Evolutionary conservation across 2,797 vertebrate genomes (phyloP).

Genomic region (Sardinella longiceps): DNA sequence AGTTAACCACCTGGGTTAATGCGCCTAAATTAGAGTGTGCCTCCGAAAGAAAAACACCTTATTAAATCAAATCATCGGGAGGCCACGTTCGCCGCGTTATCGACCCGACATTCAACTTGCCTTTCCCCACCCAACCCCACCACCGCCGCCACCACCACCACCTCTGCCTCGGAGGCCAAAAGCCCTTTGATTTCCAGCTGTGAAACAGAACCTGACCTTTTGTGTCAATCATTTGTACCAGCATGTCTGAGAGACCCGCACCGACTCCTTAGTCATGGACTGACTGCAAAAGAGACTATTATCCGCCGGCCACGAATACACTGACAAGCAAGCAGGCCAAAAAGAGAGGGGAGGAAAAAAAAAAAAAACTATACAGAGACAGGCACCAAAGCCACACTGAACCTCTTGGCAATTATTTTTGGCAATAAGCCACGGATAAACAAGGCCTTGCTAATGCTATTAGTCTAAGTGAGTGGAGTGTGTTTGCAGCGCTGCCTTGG

Average conservation of each 20-base stretch:
- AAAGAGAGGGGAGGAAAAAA: slow-evolving; percentile 1
- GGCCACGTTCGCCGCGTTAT: not conserved
- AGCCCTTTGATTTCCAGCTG: slow-evolving; percentile 27
- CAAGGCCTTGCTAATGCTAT: slow-evolving; percentile 43
- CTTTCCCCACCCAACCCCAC: not conserved
- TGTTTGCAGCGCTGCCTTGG: slow-evolving; percentile 5
- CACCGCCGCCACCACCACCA: not conserved
- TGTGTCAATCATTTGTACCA: slow-evolving; percentile 34
- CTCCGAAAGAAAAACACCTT: not conserved
- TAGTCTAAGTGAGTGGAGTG: slow-evolving; percentile 45
- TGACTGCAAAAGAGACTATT: slow-evolving; percentile 45
- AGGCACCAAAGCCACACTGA: slow-evolving; percentile 23
- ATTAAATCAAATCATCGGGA: slow-evolving; percentile 12
- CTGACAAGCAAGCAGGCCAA: slow-evolving; percentile 28
- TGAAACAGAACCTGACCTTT: slow-evolving; percentile 41
- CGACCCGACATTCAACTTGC: slow-evolving; percentile 2
- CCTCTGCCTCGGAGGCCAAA: not conserved
- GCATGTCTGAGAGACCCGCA: slow-evolving; percentile 30
- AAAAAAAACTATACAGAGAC: not conserved
- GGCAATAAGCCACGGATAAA: slow-evolving; percentile 42
- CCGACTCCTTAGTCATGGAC: slow-evolving; percentile 27
- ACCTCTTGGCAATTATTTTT: slow-evolving; percentile 46
- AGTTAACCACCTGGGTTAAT: not conserved
- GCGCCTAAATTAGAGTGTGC: slow-evolving; percentile 10
- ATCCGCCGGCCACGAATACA: slow-evolving; percentile 16